Conservation (phyloP, 2,113 vertebrate species). For the Alligator mississippiensis region DNA sequence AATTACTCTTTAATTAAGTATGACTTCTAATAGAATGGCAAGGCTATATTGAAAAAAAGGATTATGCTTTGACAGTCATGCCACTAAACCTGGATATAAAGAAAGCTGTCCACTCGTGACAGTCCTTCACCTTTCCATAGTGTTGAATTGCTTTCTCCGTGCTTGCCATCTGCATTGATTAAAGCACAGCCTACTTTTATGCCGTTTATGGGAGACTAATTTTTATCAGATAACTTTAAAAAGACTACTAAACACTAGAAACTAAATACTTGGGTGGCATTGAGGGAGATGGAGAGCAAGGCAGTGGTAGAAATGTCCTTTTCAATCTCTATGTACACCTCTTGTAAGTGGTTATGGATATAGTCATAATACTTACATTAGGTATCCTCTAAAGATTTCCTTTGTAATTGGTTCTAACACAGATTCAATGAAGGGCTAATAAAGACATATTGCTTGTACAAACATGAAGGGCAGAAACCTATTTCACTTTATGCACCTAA, state of each 20-base stretch:
- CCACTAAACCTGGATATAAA: not conserved
- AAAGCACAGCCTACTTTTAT: not conserved
- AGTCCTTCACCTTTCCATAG: not conserved
- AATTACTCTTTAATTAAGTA: not conserved
- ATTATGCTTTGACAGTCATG: not conserved
- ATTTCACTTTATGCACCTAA: too few relatives aligned
- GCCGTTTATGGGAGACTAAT: not conserved
- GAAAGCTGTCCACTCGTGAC: not conserved
- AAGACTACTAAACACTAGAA: not conserved
- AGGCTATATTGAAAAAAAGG: not conserved
- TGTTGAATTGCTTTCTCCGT: not conserved
- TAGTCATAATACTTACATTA: not conserved
- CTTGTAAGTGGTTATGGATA: not conserved
- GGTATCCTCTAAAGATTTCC: not conserved
- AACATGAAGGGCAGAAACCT: not conserved
- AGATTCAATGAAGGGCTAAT: not conserved
- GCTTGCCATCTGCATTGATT: not conserved
- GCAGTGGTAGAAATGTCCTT: not conserved
- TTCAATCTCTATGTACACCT: not conserved
- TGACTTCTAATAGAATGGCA: not conserved
- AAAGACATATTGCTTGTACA: not conserved
- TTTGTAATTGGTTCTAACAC: not conserved
- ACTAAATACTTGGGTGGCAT: not conserved
- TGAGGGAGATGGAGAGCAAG: not conserved
- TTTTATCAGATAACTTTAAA: constrained; percentile 12